These are phyloP conservation scores for Helobdella robusta DNA, from an alignment of 2,888 invertebrate species.

Conservation along the genomic window DNA sequence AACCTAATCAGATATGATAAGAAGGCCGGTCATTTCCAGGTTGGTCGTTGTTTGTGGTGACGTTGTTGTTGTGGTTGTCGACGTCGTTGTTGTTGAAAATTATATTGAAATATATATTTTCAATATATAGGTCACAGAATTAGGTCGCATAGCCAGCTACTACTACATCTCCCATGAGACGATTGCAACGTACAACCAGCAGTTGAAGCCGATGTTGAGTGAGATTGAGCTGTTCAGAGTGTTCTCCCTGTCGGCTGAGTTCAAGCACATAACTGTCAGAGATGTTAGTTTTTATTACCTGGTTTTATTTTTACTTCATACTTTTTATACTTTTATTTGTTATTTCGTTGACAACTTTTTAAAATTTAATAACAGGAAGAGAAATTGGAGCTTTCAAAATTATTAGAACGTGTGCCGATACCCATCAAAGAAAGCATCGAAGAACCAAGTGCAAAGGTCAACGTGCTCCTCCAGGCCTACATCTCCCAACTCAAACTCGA, in stretches of 20 bases:
- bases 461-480: conserved; percentile 82
- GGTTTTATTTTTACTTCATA: neutral
- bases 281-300: conserved; percentile 39
- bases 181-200: conserved; percentile 89
- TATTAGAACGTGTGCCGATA: conserved; percentile 91
- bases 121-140: conserved; percentile 61
- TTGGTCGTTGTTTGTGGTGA: conserved; percentile 33
- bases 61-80: no score
- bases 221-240: conserved; percentile 93
- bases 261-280: conserved; percentile 75
- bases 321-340: neutral
- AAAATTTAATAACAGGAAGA: conserved; percentile 63
- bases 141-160: conserved; percentile 94
- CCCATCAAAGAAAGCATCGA: conserved; percentile 98
- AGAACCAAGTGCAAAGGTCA: conserved; percentile 90
- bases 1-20: conserved; percentile 77
- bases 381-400: conserved; percentile 85
- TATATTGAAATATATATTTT: neutral
- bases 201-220: conserved; percentile 86
- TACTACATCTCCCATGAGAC: conserved; percentile 96
- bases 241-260: conserved; percentile 95
- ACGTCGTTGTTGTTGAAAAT: neutral
- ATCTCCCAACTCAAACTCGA: conserved; percentile 95
- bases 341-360: neutral
- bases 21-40: conserved; percentile 74